These are phyloP conservation scores for Harpalus rufipes DNA, from an alignment of 2,888 invertebrate species.

Conservation along the genomic window DNA sequence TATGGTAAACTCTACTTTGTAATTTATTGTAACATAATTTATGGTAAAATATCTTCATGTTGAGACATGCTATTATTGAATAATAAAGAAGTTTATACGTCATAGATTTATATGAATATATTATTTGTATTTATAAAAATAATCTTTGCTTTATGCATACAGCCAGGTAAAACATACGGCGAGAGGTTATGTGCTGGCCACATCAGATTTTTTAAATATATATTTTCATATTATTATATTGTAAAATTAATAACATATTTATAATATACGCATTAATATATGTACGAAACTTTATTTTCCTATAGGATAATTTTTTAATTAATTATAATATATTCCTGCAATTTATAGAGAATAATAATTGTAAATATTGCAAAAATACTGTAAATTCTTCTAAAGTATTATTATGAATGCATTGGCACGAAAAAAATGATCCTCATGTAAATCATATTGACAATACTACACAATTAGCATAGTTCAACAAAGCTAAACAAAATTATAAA, in stretches of 20 bases:
- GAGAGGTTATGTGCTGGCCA: too few relatives aligned
- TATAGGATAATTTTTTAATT: not conserved
- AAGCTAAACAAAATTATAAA: constrained; percentile 12
- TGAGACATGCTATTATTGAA: too few relatives aligned
- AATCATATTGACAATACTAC: not conserved
- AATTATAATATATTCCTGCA: not conserved
- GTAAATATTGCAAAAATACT: not conserved
- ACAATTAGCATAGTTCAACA: constrained; percentile 29
- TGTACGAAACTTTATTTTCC: not conserved
- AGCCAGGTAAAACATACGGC: too few relatives aligned
- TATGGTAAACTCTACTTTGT: too few relatives aligned
- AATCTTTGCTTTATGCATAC: too few relatives aligned
- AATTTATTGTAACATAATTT: too few relatives aligned
- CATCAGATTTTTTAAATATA: too few relatives aligned
- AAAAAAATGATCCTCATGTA: constrained; percentile 6
- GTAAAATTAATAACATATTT: not conserved
- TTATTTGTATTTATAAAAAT: too few relatives aligned
- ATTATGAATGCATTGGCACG: not conserved
- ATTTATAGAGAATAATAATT: not conserved
- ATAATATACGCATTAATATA: not conserved
- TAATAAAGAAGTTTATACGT: too few relatives aligned
- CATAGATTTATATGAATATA: too few relatives aligned
- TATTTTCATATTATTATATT: not conserved
- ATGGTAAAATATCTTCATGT: too few relatives aligned
- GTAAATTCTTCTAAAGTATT: not conserved